Percentiles rank a stretch among this genome's conserved stretches.
These are phyloP conservation scores for Daboia siamensis DNA, from an alignment of 2,113 vertebrate species.

Conservation along the genomic window DNA sequence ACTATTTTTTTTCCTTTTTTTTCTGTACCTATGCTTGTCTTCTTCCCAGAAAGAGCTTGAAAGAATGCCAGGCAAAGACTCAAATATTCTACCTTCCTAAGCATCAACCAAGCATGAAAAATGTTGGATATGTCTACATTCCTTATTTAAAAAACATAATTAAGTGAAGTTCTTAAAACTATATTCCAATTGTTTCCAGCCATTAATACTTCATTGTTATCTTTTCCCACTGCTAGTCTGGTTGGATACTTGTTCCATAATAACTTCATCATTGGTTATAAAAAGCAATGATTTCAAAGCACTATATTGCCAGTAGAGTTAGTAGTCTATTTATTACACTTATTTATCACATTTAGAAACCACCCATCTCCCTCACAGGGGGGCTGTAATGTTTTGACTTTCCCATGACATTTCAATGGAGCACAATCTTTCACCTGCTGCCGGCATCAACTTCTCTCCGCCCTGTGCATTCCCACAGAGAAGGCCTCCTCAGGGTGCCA, in stretches of 20 bases:
- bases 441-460: too few species aligned
- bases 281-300: not conserved
- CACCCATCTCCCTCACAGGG: not conserved
- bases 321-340: not conserved
- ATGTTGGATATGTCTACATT: not conserved
- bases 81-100: too few species aligned
- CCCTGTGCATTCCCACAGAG: too few species aligned
- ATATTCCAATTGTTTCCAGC: not conserved
- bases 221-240: not conserved
- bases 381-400: not conserved
- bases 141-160: not conserved
- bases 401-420: not conserved
- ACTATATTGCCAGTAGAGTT: too few species aligned
- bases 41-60: not conserved
- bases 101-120: not conserved
- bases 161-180: not conserved
- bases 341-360: not conserved
- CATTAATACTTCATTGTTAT: not conserved
- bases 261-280: not conserved
- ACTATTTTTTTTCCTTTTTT: not conserved
- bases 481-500: too few species aligned
- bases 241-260: not conserved
- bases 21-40: not conserved
- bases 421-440: too few species aligned
- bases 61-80: not conserved